Evolutionary conservation across 2,888 invertebrate species (phyloP), one percentile per base, ranked within the genome.

Genomic region (Phymatocera aterrima): DNA sequence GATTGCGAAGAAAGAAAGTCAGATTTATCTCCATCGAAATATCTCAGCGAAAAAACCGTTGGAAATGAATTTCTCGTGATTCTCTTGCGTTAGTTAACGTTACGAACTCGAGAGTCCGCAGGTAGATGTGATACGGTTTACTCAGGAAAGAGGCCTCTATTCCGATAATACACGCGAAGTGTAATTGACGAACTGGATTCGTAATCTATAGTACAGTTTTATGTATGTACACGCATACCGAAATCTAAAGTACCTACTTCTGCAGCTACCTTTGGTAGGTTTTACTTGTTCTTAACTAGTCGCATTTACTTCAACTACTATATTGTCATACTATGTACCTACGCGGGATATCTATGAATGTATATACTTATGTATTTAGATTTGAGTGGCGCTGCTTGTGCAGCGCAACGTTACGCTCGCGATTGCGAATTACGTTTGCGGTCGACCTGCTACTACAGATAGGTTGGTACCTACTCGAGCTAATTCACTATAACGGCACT

Each of bases 371-470:
- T 57, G 28, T 21, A 57, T n/a, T n/a, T n/a, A n/a, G n/a, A n/a
- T n/a, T n/a, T 57, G 37, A 64, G 68, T 68, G 28, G 21, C 18
- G 57, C 21, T n/a, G n/a, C 6, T 8, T 8, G 24, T 68, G 43
- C 46, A 68, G 18, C 68, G 46, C 12, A 10, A 43, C 46, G 68
- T 68, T 46, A 68, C 68, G 68, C 68, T 46, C 28, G 46, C 68
- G 68, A 68, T 68, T 68, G 46, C 68, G 46, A 46, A 31, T 68
- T 68, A n/a, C 43, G 68, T 46, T 68, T 68, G 68, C 68, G 68
- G 68, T 68, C 68, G 68, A 68, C 68, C 68, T 68, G 68, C 68
- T 37, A n/a, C n/a, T n/a, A n/a, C n/a, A n/a, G n/a, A n/a, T n/a
- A n/a, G n/a, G n/a, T n/a, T n/a, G n/a, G n/a, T n/a, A n/a, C n/a